A percentile compares a stretch with the other conserved stretches of the same genome.
Evolutionary conservation across 2,113 vertebrate genomes (phyloP).

Genomic region (Archilochus colubris): DNA sequence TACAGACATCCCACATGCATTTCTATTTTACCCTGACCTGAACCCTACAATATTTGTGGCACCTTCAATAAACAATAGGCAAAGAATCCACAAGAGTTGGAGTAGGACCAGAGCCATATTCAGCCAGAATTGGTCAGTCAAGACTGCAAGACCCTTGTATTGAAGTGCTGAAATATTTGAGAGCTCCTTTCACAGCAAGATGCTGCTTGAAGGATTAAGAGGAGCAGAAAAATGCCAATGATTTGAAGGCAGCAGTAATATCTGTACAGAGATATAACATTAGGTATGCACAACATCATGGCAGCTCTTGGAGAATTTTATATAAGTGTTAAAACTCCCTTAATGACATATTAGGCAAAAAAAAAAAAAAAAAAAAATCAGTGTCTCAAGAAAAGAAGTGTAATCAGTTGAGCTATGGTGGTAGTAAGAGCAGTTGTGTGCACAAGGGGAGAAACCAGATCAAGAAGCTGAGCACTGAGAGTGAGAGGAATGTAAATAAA

Average conservation of each 20-base stretch:
- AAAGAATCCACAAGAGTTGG: neutral
- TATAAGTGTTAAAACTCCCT: conserved; percentile 2
- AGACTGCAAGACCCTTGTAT: neutral
- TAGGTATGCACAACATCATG: neutral
- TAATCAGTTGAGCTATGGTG: conserved; percentile 16
- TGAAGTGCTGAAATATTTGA: neutral
- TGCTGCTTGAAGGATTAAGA: neutral
- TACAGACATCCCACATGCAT: neutral
- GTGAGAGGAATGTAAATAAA: neutral
- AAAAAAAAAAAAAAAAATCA: conserved; percentile 41
- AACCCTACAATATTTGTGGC: neutral
- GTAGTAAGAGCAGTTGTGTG: neutral
- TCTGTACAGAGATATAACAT: neutral
- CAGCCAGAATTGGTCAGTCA: neutral
- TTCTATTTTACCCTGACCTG: neutral
- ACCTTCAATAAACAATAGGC: neutral
- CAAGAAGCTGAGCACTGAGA: neutral
- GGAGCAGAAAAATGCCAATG: neutral
- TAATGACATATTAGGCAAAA: conserved; percentile 19
- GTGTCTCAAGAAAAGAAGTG: conserved; percentile 8
- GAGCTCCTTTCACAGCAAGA: neutral
- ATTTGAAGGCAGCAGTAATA: neutral
- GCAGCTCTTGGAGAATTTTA: conserved; percentile 10
- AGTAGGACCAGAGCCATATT: neutral
- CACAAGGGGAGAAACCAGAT: conserved; percentile 39